These are phyloP conservation scores for Littorina saxatilis DNA, from an alignment of 1,140 invertebrate species.

Conservation along the genomic window DNA sequence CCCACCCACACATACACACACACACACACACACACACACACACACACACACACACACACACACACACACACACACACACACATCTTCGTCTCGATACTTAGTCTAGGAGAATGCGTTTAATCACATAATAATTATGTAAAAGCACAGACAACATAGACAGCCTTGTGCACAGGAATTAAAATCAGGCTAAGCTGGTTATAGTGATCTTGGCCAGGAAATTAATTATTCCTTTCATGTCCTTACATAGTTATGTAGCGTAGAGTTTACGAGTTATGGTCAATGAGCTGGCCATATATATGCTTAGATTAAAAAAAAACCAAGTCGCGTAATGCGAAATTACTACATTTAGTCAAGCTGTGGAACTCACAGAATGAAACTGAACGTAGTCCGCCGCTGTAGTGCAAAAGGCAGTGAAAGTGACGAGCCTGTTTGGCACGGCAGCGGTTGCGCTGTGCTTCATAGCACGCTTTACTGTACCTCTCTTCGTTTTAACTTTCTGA, in stretches of 20 bases:
- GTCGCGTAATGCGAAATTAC: too few relatives aligned
- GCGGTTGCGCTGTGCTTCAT: too few relatives aligned
- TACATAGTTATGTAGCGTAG: neutral
- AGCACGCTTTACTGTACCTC: too few relatives aligned
- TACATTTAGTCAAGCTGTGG: too few relatives aligned
- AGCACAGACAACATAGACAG: neutral
- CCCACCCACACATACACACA: neutral
- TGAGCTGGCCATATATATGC: too few relatives aligned
- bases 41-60: constrained; percentile 12
- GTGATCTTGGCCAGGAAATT: neutral
- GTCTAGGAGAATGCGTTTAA: neutral
- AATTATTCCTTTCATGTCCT: neutral
- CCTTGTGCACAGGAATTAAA: neutral
- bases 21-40: neutral
- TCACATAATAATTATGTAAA: neutral
- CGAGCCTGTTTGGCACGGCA: too few relatives aligned
- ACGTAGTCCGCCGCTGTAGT: too few relatives aligned
- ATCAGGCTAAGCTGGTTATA: neutral
- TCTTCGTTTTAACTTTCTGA: too few relatives aligned
- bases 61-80: neutral
- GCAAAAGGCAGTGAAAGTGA: too few relatives aligned
- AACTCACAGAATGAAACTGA: too few relatives aligned
- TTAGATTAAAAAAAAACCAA: too few relatives aligned
- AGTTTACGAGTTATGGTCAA: too few relatives aligned
- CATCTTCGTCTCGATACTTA: neutral